Evolutionary conservation across 2,888 invertebrate genomes (phyloP), one percentile per base, ranked within the genome.

Genomic region (Metalampra italica): DNA sequence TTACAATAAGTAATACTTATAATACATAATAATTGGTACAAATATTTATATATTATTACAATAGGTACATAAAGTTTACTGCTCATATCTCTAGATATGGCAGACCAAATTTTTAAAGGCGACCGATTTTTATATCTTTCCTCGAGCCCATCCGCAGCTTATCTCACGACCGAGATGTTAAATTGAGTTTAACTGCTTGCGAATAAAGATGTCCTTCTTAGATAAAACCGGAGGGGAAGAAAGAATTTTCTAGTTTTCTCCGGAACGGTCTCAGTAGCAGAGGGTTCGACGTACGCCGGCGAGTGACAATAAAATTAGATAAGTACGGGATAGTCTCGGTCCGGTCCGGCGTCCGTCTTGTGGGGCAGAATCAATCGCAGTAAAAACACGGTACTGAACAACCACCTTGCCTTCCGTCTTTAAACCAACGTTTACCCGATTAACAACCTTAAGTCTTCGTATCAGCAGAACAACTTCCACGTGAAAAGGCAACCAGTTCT

Each of bases 231-330:
- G 15, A 43, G 49, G 52, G 49, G 47, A 37, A 45, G 44, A 49
- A 46, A 46, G 49, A 49, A 52, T 68, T 67, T 68, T 63, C 65
- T 62, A 68, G 62, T 64, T 66, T 64, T 55, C 63, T 60, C 53
- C 47, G 52, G 52, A 56, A 52, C 54, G 56, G 60, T 55, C 52
- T 58, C 54, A 54, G 58, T 51, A 52, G 53, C 60, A 60, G 62
- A 66, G 66, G 66, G 66, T 65, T 60, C 55, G 60, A 61, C 60
- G 60, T 57, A 44, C 45, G 71, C 71, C 74, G 73, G 68, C 75
- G 77, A 79, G 81, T 87, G 86, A 88, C 86, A 87, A 86, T 88
- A 88, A 88, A 88, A 88, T 88, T 86, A 88, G 87, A 88, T 87
- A 88, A 87, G 85, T 87, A 81, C 80, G 73, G 82, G 82, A 84